Conservation (phyloP, 2,113 vertebrate species). For the Motacilla alba region DNA sequence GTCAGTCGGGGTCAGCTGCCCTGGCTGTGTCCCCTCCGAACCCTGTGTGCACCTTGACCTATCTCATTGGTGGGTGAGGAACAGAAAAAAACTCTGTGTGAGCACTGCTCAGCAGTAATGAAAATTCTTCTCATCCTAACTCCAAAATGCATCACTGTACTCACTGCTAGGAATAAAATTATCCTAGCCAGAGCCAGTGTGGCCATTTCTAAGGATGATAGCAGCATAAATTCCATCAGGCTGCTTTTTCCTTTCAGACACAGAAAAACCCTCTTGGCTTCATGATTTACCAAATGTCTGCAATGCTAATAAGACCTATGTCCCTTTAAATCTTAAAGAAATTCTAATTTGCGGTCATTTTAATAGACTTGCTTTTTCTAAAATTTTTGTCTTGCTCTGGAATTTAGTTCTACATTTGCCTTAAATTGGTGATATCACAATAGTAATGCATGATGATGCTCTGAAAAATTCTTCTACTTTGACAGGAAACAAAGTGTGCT, state of each 20-base stretch:
- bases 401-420: not conserved
- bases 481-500: not conserved
- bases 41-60: not conserved
- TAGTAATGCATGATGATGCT: not conserved
- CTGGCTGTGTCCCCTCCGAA: not conserved
- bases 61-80: not conserved
- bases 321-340: not conserved
- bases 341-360: not conserved
- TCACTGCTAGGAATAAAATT: not conserved
- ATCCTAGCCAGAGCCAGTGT: not conserved
- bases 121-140: not conserved
- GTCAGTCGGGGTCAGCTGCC: not conserved
- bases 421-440: not conserved
- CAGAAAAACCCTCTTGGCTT: not conserved
- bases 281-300: not conserved
- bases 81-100: not conserved
- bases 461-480: not conserved
- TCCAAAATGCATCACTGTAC: fast-evolving
- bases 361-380: not conserved
- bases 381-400: not conserved
- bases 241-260: not conserved
- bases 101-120: not conserved
- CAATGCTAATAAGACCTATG: not conserved
- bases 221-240: not conserved
- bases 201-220: not conserved